Evolutionary conservation across 37 sponge, comb jelly and placozoan genomes (phyloP).

Genomic region (Ianthella basta): DNA sequence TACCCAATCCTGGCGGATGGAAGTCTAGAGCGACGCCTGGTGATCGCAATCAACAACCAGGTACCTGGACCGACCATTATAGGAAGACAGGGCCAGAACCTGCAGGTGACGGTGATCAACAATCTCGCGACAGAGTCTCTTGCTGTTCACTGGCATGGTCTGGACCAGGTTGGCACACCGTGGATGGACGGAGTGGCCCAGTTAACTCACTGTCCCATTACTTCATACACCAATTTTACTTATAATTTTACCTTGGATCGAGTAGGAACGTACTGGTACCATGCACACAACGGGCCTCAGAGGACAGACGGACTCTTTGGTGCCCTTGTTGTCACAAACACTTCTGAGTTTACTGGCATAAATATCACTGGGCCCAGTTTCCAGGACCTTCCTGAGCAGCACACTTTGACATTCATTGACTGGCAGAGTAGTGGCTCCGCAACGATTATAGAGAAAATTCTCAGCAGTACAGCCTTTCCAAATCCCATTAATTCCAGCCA

Average conservation of each 20-base stretch:
- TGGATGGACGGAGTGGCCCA: constrained; percentile 81
- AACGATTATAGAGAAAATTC: constrained; percentile 7
- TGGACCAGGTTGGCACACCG: constrained; percentile 63
- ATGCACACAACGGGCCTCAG: constrained; percentile 75
- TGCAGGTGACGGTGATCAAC: constrained; percentile 50
- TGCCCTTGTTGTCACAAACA: constrained; percentile 53
- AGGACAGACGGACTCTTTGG: constrained; percentile 81
- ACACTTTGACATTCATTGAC: constrained; percentile 72
- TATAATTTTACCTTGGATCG: constrained; percentile 64
- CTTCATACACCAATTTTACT: constrained; percentile 39
- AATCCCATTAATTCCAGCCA: neutral
- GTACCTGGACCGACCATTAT: too few species aligned
- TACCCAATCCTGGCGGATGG: too few species aligned
- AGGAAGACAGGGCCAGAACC: too few species aligned
- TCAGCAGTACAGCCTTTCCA: neutral
- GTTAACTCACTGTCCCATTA: constrained; percentile 69
- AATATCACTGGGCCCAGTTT: too few species aligned
- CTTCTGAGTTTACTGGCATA: too few species aligned
- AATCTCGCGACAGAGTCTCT: constrained; percentile 54
- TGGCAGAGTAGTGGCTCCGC: constrained; percentile 57
- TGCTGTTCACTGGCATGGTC: constrained; percentile 86
- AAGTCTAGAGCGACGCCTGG: too few species aligned
- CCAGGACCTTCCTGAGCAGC: constrained; percentile 47
- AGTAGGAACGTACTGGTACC: constrained; percentile 83
- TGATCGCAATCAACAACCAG: too few species aligned